Conservation (phyloP, 2,888 invertebrate genomes). For the Aleiodes leptofemur region DNA sequence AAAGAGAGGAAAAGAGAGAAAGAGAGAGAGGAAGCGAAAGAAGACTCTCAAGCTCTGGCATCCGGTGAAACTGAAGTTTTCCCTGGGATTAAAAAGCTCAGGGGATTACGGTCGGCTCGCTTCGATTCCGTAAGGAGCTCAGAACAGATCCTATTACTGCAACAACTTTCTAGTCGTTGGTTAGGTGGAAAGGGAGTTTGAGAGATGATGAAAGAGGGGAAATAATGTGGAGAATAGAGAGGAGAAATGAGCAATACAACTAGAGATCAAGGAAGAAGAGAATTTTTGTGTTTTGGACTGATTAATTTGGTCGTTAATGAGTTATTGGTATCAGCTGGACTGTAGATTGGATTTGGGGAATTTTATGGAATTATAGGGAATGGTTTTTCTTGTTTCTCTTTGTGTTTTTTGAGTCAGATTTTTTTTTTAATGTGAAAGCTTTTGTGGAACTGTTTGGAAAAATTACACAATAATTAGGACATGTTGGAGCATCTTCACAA, state of each 20-base stretch:
- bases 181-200: constrained; percentile 2
- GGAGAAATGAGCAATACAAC: neutral
- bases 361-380: too few species aligned
- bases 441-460: too few species aligned
- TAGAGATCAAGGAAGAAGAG: neutral
- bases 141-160: constrained; percentile 61
- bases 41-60: constrained; percentile 41
- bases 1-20: constrained; percentile 17
- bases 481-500: too few species aligned
- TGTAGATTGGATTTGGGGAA: too few species aligned
- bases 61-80: constrained; percentile 54
- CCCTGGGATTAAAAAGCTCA: constrained; percentile 58
- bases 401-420: too few species aligned
- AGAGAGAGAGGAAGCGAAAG: constrained; percentile 14
- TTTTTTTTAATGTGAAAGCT: too few species aligned
- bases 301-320: too few species aligned
- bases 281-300: too few species aligned
- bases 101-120: constrained; percentile 57
- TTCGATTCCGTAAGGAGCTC: constrained; percentile 60
- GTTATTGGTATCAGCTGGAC: too few species aligned
- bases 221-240: neutral
- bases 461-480: too few species aligned
- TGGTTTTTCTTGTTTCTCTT: too few species aligned
- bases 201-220: constrained; percentile 6
- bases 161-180: constrained; percentile 57